phyloP scores from a whole-genome alignment of 2,888 invertebrate species.

The Himalopsyche tibetana region DNA sequence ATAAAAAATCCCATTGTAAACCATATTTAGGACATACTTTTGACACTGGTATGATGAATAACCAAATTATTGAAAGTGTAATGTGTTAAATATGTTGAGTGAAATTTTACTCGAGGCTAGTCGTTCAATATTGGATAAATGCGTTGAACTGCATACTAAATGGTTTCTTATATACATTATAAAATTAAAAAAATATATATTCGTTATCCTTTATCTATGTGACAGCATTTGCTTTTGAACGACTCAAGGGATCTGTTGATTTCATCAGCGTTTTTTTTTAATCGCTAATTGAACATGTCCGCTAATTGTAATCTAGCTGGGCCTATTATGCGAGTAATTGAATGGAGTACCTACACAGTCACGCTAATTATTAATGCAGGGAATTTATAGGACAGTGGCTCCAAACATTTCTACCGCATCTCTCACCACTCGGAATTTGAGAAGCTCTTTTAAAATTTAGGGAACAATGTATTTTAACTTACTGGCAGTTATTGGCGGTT shows the following conservation, averaged over 20 bases:
- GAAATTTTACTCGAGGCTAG: no score
- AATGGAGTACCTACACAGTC: conserved; percentile 4
- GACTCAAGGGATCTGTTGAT: neutral
- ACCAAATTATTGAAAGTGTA: no score
- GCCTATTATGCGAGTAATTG: neutral
- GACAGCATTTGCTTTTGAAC: neutral
- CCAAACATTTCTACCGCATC: neutral
- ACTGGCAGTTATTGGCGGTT: no score
- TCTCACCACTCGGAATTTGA: neutral
- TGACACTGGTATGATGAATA: no score
- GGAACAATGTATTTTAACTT: no score
- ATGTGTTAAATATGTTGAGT: no score
- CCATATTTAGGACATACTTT: no score
- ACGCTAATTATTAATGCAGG: neutral
- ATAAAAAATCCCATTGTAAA: no score
- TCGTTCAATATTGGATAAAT: no score
- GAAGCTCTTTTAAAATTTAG: neutral
- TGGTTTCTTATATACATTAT: no score
- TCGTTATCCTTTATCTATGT: neutral
- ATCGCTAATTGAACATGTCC: conserved; percentile 18
- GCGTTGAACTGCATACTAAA: no score
- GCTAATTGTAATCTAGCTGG: neutral
- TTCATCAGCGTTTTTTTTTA: conserved; percentile 2
- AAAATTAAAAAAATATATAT: neutral
- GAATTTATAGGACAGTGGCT: neutral